Evolutionary conservation across 2,888 invertebrate species (phyloP).

Genomic region (Steromphala cineraria): DNA sequence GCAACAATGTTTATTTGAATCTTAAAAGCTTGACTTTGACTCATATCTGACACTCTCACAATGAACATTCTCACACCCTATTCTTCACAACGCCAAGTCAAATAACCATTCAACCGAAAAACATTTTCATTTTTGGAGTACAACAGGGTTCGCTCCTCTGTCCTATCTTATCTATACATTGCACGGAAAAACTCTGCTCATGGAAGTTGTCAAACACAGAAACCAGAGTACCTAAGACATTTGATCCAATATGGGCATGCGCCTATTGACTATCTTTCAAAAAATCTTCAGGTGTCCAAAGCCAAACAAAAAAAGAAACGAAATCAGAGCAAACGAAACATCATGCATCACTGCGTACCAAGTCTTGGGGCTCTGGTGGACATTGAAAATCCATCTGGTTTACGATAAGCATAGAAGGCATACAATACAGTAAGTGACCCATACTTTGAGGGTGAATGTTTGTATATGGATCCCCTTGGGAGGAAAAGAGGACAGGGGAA

Average conservation of each 20-base stretch:
- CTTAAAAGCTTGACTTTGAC: too few relatives aligned
- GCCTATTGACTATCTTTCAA: neutral
- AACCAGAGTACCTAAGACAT: neutral
- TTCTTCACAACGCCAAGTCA: too few relatives aligned
- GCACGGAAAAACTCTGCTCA: neutral
- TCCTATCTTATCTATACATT: too few relatives aligned
- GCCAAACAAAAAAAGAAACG: neutral
- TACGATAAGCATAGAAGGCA: neutral
- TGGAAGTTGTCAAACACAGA: neutral
- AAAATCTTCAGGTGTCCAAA: neutral
- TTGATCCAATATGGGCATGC: neutral
- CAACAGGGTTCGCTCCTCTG: too few relatives aligned
- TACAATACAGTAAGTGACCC: neutral
- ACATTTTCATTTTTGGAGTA: too few relatives aligned
- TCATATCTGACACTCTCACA: too few relatives aligned
- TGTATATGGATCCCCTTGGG: neutral
- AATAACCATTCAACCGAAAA: too few relatives aligned
- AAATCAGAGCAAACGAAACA: neutral
- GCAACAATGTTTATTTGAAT: too few relatives aligned
- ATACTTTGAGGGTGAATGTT: neutral
- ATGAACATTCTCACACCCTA: too few relatives aligned
- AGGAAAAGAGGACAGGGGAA: neutral
- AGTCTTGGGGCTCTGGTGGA: neutral
- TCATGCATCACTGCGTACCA: neutral
- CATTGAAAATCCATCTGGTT: constrained; percentile 1